Conservation (phyloP, 2,797 vertebrate species). For the Crax fasciolata region DNA sequence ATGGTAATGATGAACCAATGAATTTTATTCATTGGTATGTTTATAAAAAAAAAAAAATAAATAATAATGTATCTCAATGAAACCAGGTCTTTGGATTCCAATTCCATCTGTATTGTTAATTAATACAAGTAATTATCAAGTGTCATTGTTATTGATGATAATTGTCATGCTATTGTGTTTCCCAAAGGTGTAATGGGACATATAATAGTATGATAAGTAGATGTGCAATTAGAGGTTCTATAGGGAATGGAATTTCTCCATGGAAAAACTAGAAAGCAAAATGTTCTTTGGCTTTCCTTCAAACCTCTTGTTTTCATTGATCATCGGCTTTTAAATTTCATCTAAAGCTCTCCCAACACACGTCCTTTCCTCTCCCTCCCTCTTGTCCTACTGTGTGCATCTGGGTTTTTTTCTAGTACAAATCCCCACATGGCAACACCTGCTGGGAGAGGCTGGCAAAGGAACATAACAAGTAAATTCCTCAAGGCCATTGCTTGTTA, state of each 20-base stretch:
- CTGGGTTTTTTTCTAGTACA: constrained; percentile 34
- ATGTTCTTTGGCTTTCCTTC: constrained; percentile 30
- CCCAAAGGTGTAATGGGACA: background rate
- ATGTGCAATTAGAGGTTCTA: background rate
- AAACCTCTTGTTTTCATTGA: constrained; percentile 48
- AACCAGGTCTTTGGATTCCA: background rate
- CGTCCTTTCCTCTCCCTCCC: background rate
- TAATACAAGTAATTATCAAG: background rate
- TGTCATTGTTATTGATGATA: background rate
- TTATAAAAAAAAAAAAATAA: background rate
- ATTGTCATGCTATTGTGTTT: background rate
- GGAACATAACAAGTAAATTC: constrained; percentile 71
- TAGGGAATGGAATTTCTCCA: background rate
- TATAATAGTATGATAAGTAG: background rate
- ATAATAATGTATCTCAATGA: background rate
- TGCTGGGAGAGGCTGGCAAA: constrained; percentile 75
- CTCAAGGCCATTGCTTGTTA: constrained; percentile 78
- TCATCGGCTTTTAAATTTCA: constrained; percentile 27
- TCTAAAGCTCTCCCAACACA: background rate
- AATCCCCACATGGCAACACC: constrained; percentile 67
- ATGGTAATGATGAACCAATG: background rate
- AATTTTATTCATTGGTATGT: background rate
- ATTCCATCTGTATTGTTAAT: background rate
- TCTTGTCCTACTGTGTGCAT: background rate
- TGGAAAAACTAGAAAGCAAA: constrained; percentile 6